These are phyloP conservation scores for Thunnus thynnus DNA, from an alignment of 2,113 vertebrate genomes.

Conservation along the genomic window DNA sequence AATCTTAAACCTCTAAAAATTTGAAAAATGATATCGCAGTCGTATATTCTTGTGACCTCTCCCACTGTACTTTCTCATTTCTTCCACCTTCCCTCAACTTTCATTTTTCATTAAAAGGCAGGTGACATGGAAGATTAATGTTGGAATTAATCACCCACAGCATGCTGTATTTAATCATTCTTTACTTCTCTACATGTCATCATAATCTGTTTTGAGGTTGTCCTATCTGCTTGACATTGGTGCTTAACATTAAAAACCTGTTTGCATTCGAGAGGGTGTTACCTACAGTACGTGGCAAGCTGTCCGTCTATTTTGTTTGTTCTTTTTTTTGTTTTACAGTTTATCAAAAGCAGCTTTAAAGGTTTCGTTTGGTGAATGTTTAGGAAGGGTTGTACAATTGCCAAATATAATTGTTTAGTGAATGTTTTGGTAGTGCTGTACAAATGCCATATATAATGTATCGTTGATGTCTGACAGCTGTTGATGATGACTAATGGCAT, in stretches of 20 bases:
- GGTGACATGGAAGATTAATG: constrained; percentile 74
- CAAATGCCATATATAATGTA: no score
- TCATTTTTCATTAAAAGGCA: constrained; percentile 74
- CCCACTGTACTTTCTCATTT: background rate
- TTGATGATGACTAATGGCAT: background rate
- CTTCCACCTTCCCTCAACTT: constrained; percentile 9
- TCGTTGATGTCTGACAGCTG: background rate
- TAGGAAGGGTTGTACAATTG: no score
- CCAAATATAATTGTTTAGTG: no score
- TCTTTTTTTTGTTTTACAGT: background rate
- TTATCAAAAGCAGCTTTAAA: background rate
- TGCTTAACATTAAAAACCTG: constrained; percentile 24
- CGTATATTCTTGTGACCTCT: background rate
- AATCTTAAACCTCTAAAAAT: constrained; percentile 1
- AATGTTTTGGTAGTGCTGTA: no score
- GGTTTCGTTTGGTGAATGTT: background rate
- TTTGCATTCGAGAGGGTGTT: background rate
- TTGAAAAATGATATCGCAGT: background rate
- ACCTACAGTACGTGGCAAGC: background rate
- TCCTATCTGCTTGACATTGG: constrained; percentile 13
- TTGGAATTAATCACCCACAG: constrained; percentile 65
- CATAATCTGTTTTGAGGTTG: constrained; percentile 35
- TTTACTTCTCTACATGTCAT: constrained; percentile 40
- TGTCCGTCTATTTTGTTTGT: background rate
- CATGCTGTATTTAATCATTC: constrained; percentile 68